phyloP scores from a whole-genome alignment of 2,113 vertebrate genomes.

The Rhinoderma darwinii region DNA sequence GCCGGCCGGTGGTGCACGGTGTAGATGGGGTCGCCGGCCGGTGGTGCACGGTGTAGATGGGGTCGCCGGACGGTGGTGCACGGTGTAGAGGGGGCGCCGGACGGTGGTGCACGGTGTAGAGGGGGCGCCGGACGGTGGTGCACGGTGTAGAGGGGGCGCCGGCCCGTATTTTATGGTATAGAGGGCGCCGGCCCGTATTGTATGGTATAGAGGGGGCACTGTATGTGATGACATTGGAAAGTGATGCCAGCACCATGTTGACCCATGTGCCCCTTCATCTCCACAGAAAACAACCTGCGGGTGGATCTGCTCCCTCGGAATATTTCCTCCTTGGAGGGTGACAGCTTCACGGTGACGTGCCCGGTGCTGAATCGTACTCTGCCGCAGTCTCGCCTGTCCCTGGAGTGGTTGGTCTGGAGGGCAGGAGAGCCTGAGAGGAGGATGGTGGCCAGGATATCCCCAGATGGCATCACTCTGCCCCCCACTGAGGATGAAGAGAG shows the following conservation, averaged over 20 bases:
- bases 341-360: conserved; percentile 87
- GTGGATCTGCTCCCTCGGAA: conserved; percentile 88
- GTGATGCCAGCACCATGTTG: background rate
- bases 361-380: conserved; percentile 84
- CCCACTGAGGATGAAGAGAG: conserved; percentile 77
- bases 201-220: background rate
- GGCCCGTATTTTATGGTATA: no score
- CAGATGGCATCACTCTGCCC: conserved; percentile 73
- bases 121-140: no score
- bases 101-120: no score
- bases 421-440: conserved; percentile 78
- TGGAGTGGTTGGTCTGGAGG: conserved; percentile 87
- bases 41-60: no score
- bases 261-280: background rate
- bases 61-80: no score
- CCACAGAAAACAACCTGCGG: conserved; percentile 84
- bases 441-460: conserved; percentile 78
- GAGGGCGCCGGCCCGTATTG: no score
- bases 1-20: no score
- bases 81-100: no score
- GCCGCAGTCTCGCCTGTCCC: conserved; percentile 80
- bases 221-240: background rate
- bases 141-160: no score
- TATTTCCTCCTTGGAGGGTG: conserved; percentile 85
- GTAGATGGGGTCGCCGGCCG: no score